Conservation (phyloP, 2,888 invertebrate genomes). For the Papilio gigon region DNA sequence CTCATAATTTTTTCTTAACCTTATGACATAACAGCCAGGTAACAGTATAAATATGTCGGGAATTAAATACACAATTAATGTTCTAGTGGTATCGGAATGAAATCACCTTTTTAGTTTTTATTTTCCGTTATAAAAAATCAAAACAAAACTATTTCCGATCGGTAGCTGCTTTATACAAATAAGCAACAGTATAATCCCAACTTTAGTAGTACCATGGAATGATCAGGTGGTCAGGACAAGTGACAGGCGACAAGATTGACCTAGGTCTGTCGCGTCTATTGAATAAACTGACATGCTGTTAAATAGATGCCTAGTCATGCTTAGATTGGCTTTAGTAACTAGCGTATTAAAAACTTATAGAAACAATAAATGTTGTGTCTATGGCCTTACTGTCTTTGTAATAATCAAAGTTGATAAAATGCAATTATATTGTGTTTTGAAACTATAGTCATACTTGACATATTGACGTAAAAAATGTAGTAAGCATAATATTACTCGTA, state of each 20-base stretch:
- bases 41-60: neutral
- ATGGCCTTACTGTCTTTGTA: too few relatives aligned
- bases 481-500: neutral
- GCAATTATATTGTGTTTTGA: too few relatives aligned
- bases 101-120: too few relatives aligned
- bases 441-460: too few relatives aligned
- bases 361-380: too few relatives aligned
- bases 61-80: neutral
- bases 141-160: conserved; percentile 1
- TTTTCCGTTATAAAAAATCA: neutral
- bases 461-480: too few relatives aligned
- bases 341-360: too few relatives aligned
- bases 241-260: conserved; percentile 12
- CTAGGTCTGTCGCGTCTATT: conserved; percentile 11
- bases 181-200: neutral
- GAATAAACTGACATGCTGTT: neutral
- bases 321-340: too few relatives aligned
- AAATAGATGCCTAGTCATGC: neutral
- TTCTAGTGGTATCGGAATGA: too few relatives aligned
- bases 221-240: neutral
- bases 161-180: too few relatives aligned
- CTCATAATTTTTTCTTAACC: neutral
- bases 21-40: neutral
- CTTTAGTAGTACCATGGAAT: neutral
- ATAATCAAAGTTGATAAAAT: too few relatives aligned